These are phyloP conservation scores for Parthenolecanium corni DNA, from an alignment of 2,888 invertebrate species.

Conservation along the genomic window DNA sequence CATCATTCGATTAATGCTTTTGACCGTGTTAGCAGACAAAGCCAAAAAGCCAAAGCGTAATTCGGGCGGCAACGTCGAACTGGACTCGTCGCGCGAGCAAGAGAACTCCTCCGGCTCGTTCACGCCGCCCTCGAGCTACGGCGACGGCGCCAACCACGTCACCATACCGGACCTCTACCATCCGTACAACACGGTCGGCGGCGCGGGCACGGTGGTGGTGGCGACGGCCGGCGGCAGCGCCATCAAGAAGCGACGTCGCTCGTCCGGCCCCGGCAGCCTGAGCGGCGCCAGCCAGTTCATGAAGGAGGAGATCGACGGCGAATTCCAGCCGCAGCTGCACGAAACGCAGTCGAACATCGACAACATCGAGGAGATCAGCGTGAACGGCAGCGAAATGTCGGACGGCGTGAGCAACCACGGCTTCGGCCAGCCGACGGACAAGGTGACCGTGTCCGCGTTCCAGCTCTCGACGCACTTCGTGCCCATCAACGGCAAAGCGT, in stretches of 20 bases:
- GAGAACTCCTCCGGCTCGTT: conserved; percentile 24
- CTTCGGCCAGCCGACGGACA: conserved; percentile 2
- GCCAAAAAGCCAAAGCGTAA: conserved; percentile 20
- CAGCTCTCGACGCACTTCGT: conserved; percentile 26
- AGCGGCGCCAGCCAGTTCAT: not conserved
- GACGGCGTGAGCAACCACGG: conserved; percentile 11
- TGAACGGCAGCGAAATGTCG: conserved; percentile 17
- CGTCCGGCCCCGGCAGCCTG: not conserved
- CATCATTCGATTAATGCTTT: no score
- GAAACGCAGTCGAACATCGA: conserved; percentile 4
- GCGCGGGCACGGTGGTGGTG: not conserved
- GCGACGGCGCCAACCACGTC: conserved; percentile 4
- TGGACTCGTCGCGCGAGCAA: conserved; percentile 21
- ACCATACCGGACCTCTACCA: conserved; percentile 15
- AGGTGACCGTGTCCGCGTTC: conserved; percentile 16
- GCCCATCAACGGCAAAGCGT: conserved; percentile 19
- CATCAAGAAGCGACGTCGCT: conserved; percentile 12
- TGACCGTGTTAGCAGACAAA: not conserved
- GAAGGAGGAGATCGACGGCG: conserved; percentile 11
- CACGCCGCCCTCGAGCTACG: conserved; percentile 11
- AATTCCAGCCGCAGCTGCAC: not conserved
- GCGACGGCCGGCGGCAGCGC: not conserved
- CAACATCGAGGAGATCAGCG: conserved; percentile 19
- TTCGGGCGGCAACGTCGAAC: conserved; percentile 6
- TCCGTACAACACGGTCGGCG: not conserved